These are phyloP conservation scores for Gymnocheta viridis DNA, from an alignment of 2,888 invertebrate species.

Conservation along the genomic window DNA sequence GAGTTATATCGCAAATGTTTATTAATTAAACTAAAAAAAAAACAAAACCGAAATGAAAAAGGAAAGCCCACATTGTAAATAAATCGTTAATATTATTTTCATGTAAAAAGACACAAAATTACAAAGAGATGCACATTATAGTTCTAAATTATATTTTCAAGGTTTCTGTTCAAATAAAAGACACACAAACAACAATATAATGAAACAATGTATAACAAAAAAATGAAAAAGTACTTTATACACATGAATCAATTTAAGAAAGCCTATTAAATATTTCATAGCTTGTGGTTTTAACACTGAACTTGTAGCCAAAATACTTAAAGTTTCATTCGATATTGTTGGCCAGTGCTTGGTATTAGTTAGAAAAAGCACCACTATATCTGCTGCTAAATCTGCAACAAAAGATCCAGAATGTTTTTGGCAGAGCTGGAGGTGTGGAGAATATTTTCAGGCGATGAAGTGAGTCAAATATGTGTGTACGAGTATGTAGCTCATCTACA, in stretches of 20 bases:
- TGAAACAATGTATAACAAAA: conserved; percentile 21
- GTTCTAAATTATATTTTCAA: conserved; percentile 38
- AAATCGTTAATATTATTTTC: conserved; percentile 21
- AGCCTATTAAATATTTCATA: conserved; percentile 54
- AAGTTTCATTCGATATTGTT: conserved; percentile 1
- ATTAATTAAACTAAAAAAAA: conserved; percentile 46
- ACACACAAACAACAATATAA: conserved; percentile 18
- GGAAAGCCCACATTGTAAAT: background rate
- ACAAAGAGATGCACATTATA: background rate
- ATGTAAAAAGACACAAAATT: background rate
- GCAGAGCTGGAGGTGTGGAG: background rate
- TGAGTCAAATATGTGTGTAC: background rate
- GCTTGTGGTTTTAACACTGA: conserved; percentile 57
- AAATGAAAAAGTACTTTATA: conserved; percentile 42
- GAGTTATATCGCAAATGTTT: conserved; percentile 50
- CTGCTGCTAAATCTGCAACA: background rate
- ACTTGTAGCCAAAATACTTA: conserved; percentile 47
- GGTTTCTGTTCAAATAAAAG: background rate
- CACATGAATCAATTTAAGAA: conserved; percentile 64
- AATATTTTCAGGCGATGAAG: conserved; percentile 9
- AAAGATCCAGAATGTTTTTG: background rate
- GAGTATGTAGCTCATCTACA: background rate
- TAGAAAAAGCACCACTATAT: conserved; percentile 2
- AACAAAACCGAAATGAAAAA: background rate
- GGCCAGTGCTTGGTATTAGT: background rate